Base-by-base conservation (phyloP, 2,888 invertebrate genomes). In the Rhagonycha fulva region DNA sequence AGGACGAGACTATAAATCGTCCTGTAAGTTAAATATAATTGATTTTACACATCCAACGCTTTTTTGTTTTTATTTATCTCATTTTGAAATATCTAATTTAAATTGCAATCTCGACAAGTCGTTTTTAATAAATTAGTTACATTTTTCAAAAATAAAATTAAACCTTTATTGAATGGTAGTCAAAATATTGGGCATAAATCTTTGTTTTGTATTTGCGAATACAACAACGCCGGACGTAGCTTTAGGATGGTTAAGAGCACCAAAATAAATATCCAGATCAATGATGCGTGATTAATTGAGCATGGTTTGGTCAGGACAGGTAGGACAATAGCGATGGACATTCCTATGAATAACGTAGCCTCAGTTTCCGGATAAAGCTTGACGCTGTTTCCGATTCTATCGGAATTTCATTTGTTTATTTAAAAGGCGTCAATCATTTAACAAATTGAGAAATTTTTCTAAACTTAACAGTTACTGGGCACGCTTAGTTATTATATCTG, bases 241-340 rank as follows among this genome's bases (percentile, higher is more conserved):
- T 75, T 74, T 62, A 77, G 68, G 68, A 74, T 70, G 75, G 75
- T 75, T 78, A 76, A 85, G 84, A 85, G 85, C 84, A 84, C 83
- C 82, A 82, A 84, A 84, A 86, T 85, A 85, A 86, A 85, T 85
- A 83, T 85, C 85, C 85, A 85, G 84, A 85, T 86, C 86, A 86
- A 85, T 82, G 81, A 81, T 83, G 82, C 83, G 77, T 78, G 77
- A 79, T 80, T 79, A 80, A 86, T 86, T 84, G 85, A 83, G 82
- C 83, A 81, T 80, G 81, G 85, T 82, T 81, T 86, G 86, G 80
- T 81, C 84, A 81, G 85, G 86, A 86, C 86, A 86, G 86, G 86
- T 86, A 81, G 85, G 84, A 86, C 86, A 86, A 85, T 86, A 82
- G 84, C 81, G 81, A 82, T 81, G 82, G 82, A 83, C 83, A 83